Percentiles rank a stretch among this genome's conserved stretches.
phyloP scores from a whole-genome alignment of 2,797 vertebrate genomes.

The Gephyroberyx darwinii region DNA sequence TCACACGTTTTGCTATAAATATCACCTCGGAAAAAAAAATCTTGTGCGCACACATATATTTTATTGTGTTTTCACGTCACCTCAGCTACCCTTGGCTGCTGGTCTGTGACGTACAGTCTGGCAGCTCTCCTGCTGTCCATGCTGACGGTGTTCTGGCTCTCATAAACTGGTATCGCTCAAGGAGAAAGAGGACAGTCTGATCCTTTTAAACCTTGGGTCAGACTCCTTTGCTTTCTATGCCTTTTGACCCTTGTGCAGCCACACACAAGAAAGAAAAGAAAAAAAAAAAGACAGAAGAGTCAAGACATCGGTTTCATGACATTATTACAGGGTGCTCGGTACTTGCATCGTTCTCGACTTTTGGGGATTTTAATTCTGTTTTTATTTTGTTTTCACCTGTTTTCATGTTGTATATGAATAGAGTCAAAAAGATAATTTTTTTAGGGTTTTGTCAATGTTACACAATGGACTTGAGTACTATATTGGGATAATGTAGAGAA shows the following conservation, averaged over 20 bases:
- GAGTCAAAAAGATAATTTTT: slow-evolving; percentile 36
- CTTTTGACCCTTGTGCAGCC: slow-evolving; percentile 83
- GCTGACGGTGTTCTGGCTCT: slow-evolving; percentile 91
- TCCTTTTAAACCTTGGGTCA: slow-evolving; percentile 76
- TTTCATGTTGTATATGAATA: slow-evolving; percentile 51
- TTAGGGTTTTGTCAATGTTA: slow-evolving; percentile 44
- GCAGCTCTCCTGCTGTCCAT: slow-evolving; percentile 89
- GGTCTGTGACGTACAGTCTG: slow-evolving; percentile 86
- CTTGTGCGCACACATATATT: slow-evolving; percentile 27
- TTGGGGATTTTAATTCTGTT: slow-evolving; percentile 63
- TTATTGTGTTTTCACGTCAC: slow-evolving; percentile 41
- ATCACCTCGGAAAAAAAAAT: slow-evolving; percentile 21
- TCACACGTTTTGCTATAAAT: slow-evolving; percentile 41
- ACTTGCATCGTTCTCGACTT: slow-evolving; percentile 72
- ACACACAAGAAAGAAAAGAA: slow-evolving; percentile 70
- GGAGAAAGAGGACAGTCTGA: slow-evolving; percentile 75
- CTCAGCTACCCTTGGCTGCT: slow-evolving; percentile 92
- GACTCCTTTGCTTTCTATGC: slow-evolving; percentile 78
- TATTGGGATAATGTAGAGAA: slow-evolving; percentile 52
- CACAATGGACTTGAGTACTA: slow-evolving; percentile 42
- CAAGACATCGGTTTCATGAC: slow-evolving; percentile 75
- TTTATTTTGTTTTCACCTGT: slow-evolving; percentile 59
- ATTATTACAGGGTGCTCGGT: slow-evolving; percentile 80
- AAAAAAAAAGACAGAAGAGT: slow-evolving; percentile 55
- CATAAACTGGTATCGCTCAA: slow-evolving; percentile 84